Conservation (phyloP, 92 coral and sea anemone species). For the Palythoa grandiflora region DNA sequence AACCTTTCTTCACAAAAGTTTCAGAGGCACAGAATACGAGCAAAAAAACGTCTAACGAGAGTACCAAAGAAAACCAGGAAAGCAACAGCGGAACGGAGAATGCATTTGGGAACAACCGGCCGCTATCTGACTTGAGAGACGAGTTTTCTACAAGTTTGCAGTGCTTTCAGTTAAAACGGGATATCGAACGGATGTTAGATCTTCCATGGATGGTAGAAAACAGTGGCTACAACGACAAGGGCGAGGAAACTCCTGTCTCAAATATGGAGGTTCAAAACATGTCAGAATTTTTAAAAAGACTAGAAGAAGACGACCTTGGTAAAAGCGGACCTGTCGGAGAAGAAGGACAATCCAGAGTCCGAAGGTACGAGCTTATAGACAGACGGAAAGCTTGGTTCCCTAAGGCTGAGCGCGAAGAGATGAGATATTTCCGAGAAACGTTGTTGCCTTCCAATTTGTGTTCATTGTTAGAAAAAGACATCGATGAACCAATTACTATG, state of each 20-base stretch:
- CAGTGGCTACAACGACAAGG: background rate
- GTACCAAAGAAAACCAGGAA: background rate
- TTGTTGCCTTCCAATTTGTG: background rate
- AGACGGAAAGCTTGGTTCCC: background rate
- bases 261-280: background rate
- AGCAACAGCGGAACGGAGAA: background rate
- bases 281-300: background rate
- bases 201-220: background rate
- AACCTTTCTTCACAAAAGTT: background rate
- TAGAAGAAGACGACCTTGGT: background rate
- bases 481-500: background rate
- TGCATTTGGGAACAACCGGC: background rate
- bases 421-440: background rate
- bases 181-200: background rate
- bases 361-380: background rate
- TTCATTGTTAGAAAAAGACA: background rate
- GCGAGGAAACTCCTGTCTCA: background rate
- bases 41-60: background rate
- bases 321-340: background rate
- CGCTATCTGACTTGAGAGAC: background rate
- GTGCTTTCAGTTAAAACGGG: background rate
- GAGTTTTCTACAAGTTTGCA: background rate
- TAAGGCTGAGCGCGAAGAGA: background rate
- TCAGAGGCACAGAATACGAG: background rate
- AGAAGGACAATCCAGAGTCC: background rate